Conservation (phyloP, 1,140 invertebrate genomes). For the Thalassaphorura encarpata region DNA sequence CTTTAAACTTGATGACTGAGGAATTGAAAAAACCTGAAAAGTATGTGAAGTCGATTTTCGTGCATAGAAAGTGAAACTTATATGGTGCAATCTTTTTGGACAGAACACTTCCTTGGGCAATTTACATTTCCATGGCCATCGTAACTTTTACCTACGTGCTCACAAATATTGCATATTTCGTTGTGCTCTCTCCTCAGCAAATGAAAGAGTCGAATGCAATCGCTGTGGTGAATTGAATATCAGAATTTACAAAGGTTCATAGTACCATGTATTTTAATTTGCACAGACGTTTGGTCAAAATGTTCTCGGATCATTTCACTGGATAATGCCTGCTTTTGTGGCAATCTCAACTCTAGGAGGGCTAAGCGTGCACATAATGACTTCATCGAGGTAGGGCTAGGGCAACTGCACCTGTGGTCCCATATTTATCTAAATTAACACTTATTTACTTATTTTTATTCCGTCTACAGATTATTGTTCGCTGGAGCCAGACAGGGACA, state of each 20-base stretch:
- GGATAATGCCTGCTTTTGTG: slow-evolving; percentile 81
- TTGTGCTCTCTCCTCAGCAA: slow-evolving; percentile 66
- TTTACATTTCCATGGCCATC: slow-evolving; percentile 81
- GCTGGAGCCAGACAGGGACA: slow-evolving; percentile 76
- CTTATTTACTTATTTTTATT: not conserved
- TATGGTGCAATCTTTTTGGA: not conserved
- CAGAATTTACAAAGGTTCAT: not conserved
- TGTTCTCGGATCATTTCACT: slow-evolving; percentile 63
- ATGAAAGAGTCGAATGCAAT: slow-evolving; percentile 75
- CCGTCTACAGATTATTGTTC: slow-evolving; percentile 62
- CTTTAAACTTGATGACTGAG: slow-evolving; percentile 81
- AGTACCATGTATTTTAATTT: not conserved
- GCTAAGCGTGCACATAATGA: slow-evolving; percentile 78
- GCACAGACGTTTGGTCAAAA: slow-evolving; percentile 67
- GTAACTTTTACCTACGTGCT: slow-evolving; percentile 76
- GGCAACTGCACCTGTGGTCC: not conserved
- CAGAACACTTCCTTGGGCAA: slow-evolving; percentile 78
- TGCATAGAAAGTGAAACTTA: not conserved
- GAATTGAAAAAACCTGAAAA: slow-evolving; percentile 79
- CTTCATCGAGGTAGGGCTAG: slow-evolving; percentile 61
- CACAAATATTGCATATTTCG: slow-evolving; percentile 85
- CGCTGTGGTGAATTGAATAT: slow-evolving; percentile 57
- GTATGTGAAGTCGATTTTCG: slow-evolving; percentile 40
- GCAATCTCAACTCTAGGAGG: slow-evolving; percentile 80
- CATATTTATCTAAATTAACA: not conserved